phyloP scores from a whole-genome alignment of 2,888 invertebrate species.

The Zonitis immaculata region DNA sequence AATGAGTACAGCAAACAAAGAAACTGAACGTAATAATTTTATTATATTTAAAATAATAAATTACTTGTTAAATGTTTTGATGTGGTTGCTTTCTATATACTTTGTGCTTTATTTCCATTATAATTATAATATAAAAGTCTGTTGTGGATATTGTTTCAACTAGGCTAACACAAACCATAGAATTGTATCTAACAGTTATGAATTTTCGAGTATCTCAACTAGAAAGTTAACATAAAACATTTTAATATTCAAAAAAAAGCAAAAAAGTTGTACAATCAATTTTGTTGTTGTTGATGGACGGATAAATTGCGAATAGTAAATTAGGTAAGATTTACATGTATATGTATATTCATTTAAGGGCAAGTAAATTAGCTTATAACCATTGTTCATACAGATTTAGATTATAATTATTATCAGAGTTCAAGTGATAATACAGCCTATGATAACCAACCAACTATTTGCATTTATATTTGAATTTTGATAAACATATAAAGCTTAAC shows the following conservation, averaged over 20 bases:
- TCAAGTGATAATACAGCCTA: too few relatives aligned
- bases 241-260: too few relatives aligned
- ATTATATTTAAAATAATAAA: not conserved
- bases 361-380: conserved; percentile 46
- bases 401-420: conserved; percentile 38
- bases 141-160: not conserved
- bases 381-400: conserved; percentile 42
- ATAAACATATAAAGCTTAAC: conserved; percentile 39
- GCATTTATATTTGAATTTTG: conserved; percentile 46
- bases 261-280: too few relatives aligned
- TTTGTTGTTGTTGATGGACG: too few relatives aligned
- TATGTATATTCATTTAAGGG: conserved; percentile 45
- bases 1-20: not conserved
- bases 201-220: not conserved
- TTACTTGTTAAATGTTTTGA: not conserved
- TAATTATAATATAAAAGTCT: not conserved
- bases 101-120: too few relatives aligned
- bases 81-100: too few relatives aligned
- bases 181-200: not conserved
- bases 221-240: not conserved
- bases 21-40: not conserved
- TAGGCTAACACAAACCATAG: not conserved
- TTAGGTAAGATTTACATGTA: conserved; percentile 36
- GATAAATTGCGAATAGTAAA: too few relatives aligned
- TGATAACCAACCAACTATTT: conserved; percentile 42